Conservation (phyloP, 2,888 invertebrate species). For the Polyommatus icarus region DNA sequence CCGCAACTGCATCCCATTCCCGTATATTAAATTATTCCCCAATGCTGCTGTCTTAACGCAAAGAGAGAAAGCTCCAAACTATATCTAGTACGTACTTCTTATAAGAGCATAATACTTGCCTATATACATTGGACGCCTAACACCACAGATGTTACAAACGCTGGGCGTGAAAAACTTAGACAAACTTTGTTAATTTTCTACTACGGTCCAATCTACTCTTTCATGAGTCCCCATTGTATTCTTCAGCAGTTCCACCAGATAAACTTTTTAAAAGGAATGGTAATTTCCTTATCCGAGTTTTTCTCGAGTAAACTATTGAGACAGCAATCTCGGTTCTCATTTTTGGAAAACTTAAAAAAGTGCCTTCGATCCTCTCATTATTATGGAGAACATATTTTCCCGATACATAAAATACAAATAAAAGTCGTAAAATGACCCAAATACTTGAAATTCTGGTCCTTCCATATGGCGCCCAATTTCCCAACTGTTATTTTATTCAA, state of each 20-base stretch:
- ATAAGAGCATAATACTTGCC: not conserved
- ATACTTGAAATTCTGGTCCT: constrained; percentile 41
- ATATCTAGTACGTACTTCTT: no score
- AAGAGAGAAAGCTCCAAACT: no score
- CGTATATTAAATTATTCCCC: no score
- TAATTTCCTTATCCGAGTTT: not conserved
- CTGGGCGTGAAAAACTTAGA: not conserved
- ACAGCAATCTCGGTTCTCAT: not conserved
- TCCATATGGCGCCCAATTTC: constrained; percentile 56
- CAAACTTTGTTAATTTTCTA: constrained; percentile 4
- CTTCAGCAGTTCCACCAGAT: not conserved
- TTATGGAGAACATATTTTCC: constrained; percentile 8
- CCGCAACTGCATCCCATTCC: no score
- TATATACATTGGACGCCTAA: not conserved
- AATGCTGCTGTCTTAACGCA: no score
- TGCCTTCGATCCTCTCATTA: not conserved
- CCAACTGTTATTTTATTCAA: constrained; percentile 73
- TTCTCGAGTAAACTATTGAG: not conserved
- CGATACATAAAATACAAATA: constrained; percentile 22
- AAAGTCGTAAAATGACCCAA: constrained; percentile 35
- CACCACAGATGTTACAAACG: not conserved
- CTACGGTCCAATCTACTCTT: not conserved
- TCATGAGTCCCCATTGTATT: constrained; percentile 6
- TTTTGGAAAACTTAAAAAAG: not conserved
- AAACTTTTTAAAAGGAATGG: constrained; percentile 16